Evolutionary conservation across 2,888 invertebrate genomes (phyloP).

Genomic region (Anagyrus pseudococci): DNA sequence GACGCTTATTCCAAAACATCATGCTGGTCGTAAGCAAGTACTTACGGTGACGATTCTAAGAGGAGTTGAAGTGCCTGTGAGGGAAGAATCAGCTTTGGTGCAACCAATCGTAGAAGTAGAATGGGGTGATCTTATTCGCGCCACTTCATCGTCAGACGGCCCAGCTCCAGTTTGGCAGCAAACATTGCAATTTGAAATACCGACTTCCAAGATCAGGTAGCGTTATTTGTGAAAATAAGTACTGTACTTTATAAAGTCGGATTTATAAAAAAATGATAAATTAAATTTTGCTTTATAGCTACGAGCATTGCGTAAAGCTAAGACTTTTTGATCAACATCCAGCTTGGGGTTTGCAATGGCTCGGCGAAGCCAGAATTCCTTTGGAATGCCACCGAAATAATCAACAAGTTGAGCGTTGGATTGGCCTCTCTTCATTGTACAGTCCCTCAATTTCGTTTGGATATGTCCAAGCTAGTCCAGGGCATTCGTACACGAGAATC

Average conservation of each 20-base stretch:
- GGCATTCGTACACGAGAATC: constrained; percentile 54
- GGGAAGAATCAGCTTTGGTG: constrained; percentile 57
- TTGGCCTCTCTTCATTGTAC: constrained; percentile 51
- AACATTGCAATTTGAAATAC: constrained; percentile 53
- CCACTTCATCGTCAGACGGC: constrained; percentile 52
- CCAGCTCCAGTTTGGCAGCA: constrained; percentile 59
- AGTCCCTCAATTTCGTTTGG: constrained; percentile 56
- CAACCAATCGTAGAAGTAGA: constrained; percentile 56
- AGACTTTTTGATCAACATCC: constrained; percentile 58
- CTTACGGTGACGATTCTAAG: constrained; percentile 53
- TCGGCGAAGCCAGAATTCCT: constrained; percentile 56
- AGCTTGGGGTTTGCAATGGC: constrained; percentile 58
- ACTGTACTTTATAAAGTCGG: background rate
- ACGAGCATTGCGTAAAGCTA: constrained; percentile 50
- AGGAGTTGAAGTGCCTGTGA: constrained; percentile 57
- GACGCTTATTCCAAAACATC: constrained; percentile 39
- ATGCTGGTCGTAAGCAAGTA: constrained; percentile 49
- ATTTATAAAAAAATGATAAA: background rate
- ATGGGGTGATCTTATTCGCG: constrained; percentile 50
- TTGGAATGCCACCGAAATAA: constrained; percentile 53
- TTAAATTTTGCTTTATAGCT: constrained; percentile 34
- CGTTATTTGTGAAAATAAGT: too few species aligned
- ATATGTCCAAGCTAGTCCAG: constrained; percentile 56
- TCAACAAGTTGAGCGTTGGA: constrained; percentile 58
- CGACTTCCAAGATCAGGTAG: constrained; percentile 40